Evolutionary conservation across 1,140 invertebrate genomes (phyloP), one percentile per base, ranked within the genome.

Genomic region (Heliothis subflexa): DNA sequence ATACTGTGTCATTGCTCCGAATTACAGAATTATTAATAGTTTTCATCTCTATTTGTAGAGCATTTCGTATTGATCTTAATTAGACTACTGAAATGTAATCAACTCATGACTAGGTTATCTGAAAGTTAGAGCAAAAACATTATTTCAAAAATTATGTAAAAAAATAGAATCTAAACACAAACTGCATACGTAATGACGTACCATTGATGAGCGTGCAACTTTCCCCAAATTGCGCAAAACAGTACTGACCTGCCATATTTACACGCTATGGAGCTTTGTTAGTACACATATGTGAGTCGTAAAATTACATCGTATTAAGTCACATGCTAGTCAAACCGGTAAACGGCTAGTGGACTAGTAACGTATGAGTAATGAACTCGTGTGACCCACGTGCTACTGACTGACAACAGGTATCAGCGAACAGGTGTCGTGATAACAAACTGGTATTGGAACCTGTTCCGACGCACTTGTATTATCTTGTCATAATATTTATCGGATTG

Each of bases 241-340:
- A 77, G 11, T 49, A 61, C 74, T 61, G 74, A 72, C 68, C 49
- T 76, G 52, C 62, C 52, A 80, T 55, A 64, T 76, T 80, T 62
- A 78, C 71, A 76, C 82, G 57, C 59, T 76, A 77, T 45, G 68
- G 78, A 86, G 79, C 80, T 80, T 83, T 83, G 64, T 81, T 81
- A 79, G n/a, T 75, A 78, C 47, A 66, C 62, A 40, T 18, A 80
- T 75, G 62, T 45, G 14, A 59, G 40, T 64, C 47, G 59, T 77
- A 77, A 68, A 62, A 64, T 75, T 47, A 52, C 73, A 40, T 75
- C 73, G 73, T 75, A 80, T 78, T 71, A 82, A 81, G 87, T 85
- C 89, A 91, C 85, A 88, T 93, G 89, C 86, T 81, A 75, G 88
- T 86, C 83, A 81, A 89, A 92, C 91, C 90, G 87, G 90, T 86